phyloP scores from a whole-genome alignment of 2,888 invertebrate species.

The Phrixothrix hirtus region DNA sequence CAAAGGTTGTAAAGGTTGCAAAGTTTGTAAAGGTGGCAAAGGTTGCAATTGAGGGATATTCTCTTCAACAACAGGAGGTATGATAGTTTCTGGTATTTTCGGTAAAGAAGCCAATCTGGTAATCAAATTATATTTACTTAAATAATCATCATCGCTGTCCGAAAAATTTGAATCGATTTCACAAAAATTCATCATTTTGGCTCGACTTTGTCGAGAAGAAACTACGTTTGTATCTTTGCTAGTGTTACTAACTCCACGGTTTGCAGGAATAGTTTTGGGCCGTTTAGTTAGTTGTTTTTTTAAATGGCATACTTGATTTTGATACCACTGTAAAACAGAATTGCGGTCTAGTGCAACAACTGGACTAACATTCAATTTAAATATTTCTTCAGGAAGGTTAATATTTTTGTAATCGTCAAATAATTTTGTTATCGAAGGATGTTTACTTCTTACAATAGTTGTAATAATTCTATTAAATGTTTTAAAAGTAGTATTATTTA shows the following conservation, averaged over 20 bases:
- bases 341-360: background rate
- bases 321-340: slow-evolving; percentile 5
- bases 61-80: no score
- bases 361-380: background rate
- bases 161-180: slow-evolving; percentile 11
- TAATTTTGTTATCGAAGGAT: background rate
- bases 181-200: slow-evolving; percentile 15
- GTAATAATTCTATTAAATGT: background rate
- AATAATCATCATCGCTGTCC: background rate
- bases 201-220: slow-evolving; percentile 6
- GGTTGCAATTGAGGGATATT: no score
- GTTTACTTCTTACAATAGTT: slow-evolving; percentile 1
- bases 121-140: background rate
- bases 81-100: no score
- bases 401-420: background rate
- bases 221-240: background rate
- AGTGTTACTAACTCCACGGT: background rate
- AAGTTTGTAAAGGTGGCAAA: no score
- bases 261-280: background rate
- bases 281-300: background rate
- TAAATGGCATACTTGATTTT: slow-evolving; percentile 5
- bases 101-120: no score
- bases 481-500: background rate
- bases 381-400: slow-evolving; percentile 2
- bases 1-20: no score